These are phyloP conservation scores for Pagrus major DNA, from an alignment of 2,113 vertebrate species.

Conservation along the genomic window DNA sequence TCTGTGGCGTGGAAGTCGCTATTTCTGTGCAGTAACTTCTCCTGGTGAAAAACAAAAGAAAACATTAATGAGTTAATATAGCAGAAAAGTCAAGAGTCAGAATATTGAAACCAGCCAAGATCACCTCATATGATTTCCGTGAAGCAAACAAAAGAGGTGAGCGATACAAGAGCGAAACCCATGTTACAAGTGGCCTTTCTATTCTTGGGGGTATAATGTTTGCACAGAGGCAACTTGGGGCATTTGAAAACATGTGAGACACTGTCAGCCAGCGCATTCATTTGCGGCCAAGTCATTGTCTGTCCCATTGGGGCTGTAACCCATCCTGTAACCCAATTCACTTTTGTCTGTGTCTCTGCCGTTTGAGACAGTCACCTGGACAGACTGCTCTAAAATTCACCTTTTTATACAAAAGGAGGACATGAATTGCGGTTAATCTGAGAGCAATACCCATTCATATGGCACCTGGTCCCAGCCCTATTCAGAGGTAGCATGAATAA, in stretches of 20 bases:
- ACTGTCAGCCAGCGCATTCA: conserved; percentile 64
- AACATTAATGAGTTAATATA: not conserved
- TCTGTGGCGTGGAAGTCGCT: conserved; percentile 63
- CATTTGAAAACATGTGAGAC: conserved; percentile 68
- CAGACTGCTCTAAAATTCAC: conserved; percentile 77
- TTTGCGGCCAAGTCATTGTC: conserved; percentile 75
- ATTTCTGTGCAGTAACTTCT: conserved; percentile 62
- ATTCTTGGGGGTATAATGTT: conserved; percentile 68
- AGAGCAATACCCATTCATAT: conserved; percentile 75
- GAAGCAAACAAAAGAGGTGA: conserved; percentile 40
- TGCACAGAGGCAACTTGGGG: conserved; percentile 73
- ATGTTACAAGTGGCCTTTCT: conserved; percentile 60
- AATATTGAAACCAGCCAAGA: conserved; percentile 26
- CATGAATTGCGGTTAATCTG: conserved; percentile 72
- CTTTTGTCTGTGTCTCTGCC: conserved; percentile 76
- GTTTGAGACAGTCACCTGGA: conserved; percentile 74
- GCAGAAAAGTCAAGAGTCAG: conserved; percentile 3
- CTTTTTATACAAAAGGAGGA: conserved; percentile 76
- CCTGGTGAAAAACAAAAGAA: conserved; percentile 64
- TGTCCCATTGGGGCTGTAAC: conserved; percentile 71
- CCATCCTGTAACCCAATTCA: conserved; percentile 79
- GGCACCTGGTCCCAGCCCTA: conserved; percentile 75
- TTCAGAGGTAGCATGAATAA: conserved; percentile 71
- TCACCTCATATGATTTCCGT: conserved; percentile 20
- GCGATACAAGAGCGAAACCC: conserved; percentile 54